Percentiles rank a stretch among this genome's conserved stretches.
Evolutionary conservation across 1,140 invertebrate species (phyloP).

Genomic region (Drosophila melanogaster): DNA sequence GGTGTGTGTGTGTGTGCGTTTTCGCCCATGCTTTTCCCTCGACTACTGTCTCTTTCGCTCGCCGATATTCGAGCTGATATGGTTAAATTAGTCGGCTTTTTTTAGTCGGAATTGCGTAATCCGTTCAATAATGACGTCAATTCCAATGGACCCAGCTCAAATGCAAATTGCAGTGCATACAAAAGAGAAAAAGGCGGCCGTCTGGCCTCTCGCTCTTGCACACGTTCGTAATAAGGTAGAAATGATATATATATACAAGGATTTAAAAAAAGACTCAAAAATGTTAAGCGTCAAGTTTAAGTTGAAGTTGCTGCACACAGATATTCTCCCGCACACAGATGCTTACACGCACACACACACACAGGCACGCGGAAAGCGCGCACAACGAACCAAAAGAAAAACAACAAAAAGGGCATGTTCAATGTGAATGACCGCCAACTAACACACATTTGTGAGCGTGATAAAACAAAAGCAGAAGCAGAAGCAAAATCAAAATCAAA

Average conservation of each 20-base stretch:
- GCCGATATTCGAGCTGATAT: conserved; percentile 41
- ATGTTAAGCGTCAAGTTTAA: conserved; percentile 52
- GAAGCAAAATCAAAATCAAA: conserved; percentile 31
- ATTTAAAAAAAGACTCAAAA: conserved; percentile 22
- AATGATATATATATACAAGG: not conserved
- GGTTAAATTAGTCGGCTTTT: conserved; percentile 69
- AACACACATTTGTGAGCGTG: conserved; percentile 84
- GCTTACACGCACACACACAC: conserved; percentile 13
- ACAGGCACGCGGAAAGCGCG: conserved; percentile 7
- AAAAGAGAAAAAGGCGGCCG: not conserved
- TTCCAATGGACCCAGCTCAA: conserved; percentile 5
- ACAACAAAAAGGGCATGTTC: conserved; percentile 77
- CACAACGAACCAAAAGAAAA: conserved; percentile 16
- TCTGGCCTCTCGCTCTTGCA: not conserved
- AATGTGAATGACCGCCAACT: conserved; percentile 84
- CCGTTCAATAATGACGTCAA: conserved; percentile 63
- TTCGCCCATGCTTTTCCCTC: conserved; percentile 15
- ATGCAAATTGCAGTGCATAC: conserved; percentile 26
- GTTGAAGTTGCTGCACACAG: conserved; percentile 43
- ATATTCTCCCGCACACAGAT: conserved; percentile 23
- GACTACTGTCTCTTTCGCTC: conserved; percentile 18
- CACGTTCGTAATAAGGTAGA: not conserved
- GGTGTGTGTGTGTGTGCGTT: conserved; percentile 4
- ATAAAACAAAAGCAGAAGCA: conserved; percentile 76
- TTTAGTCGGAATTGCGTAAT: conserved; percentile 72